These are phyloP conservation scores for Balanococcus diminutus DNA, from an alignment of 2,888 invertebrate species.

Conservation along the genomic window DNA sequence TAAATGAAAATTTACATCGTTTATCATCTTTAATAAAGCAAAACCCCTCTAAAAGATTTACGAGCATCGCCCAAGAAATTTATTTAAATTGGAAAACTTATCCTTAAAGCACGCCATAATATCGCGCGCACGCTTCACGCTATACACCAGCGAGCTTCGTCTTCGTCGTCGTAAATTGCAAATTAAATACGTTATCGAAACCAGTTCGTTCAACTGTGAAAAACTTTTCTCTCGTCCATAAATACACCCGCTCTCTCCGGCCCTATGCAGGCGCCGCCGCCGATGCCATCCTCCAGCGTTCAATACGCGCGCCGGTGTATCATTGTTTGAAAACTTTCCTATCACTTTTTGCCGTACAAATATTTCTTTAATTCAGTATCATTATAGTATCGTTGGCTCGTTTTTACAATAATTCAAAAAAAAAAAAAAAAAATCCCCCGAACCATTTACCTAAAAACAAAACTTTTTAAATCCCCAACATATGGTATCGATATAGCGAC, in stretches of 20 bases:
- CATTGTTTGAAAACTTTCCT: constrained; percentile 39
- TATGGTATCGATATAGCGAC: constrained; percentile 15
- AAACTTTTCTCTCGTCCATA: constrained; percentile 14
- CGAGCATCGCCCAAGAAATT: constrained; percentile 13
- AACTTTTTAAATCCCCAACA: not conserved
- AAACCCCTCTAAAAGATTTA: constrained; percentile 7
- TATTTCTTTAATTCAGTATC: constrained; percentile 21
- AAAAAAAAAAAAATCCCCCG: not conserved
- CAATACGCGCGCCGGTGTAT: constrained; percentile 14
- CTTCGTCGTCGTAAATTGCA: not conserved
- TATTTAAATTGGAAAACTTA: constrained; percentile 33
- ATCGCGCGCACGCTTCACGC: not conserved
- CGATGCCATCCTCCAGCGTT: not conserved
- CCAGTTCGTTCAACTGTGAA: constrained; percentile 38
- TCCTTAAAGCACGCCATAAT: constrained; percentile 5
- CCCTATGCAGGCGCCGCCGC: not conserved
- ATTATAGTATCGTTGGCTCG: constrained; percentile 12
- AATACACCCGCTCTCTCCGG: not conserved
- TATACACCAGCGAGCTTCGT: not conserved
- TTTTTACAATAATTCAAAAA: constrained; percentile 8
- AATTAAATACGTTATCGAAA: constrained; percentile 31
- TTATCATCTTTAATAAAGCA: constrained; percentile 17
- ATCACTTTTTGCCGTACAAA: constrained; percentile 15
- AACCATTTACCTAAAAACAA: not conserved
- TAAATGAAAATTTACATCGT: constrained; percentile 37